These are phyloP conservation scores for Vidua macroura DNA, from an alignment of 2,113 vertebrate species.

Conservation along the genomic window DNA sequence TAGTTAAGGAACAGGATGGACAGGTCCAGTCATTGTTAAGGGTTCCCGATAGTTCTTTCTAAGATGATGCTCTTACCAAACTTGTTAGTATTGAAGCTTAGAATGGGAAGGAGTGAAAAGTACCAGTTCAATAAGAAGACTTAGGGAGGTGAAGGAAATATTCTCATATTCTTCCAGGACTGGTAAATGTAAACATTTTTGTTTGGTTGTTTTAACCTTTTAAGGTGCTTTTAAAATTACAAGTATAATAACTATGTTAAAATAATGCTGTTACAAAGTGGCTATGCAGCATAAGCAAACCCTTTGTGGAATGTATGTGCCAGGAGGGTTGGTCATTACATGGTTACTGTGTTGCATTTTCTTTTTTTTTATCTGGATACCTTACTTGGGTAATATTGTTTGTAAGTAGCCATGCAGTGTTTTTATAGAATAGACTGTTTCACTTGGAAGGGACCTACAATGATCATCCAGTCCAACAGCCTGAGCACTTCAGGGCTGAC, in stretches of 20 bases:
- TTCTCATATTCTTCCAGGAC: background rate
- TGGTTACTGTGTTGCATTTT: background rate
- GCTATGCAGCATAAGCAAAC: background rate
- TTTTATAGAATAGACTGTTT: background rate
- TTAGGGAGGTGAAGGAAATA: background rate
- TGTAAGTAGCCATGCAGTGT: background rate
- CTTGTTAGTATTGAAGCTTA: background rate
- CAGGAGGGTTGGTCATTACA: background rate
- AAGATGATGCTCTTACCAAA: background rate
- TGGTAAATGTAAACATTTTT: background rate
- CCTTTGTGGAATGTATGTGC: background rate
- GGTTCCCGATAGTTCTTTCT: background rate
- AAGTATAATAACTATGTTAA: background rate
- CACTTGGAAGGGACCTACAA: background rate
- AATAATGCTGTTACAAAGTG: background rate
- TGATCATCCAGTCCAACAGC: background rate
- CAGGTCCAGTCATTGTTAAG: background rate
- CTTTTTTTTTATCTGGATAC: background rate
- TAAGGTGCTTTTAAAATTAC: background rate
- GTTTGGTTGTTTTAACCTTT: background rate
- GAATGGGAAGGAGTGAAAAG: background rate
- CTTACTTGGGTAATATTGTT: background rate
- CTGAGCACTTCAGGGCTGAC: background rate
- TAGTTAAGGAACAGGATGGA: background rate
- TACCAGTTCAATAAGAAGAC: background rate